Percentiles rank a stretch among this genome's conserved stretches.
These are phyloP conservation scores for Capra hircus DNA, from an alignment of 2,113 vertebrate species.

Conservation along the genomic window DNA sequence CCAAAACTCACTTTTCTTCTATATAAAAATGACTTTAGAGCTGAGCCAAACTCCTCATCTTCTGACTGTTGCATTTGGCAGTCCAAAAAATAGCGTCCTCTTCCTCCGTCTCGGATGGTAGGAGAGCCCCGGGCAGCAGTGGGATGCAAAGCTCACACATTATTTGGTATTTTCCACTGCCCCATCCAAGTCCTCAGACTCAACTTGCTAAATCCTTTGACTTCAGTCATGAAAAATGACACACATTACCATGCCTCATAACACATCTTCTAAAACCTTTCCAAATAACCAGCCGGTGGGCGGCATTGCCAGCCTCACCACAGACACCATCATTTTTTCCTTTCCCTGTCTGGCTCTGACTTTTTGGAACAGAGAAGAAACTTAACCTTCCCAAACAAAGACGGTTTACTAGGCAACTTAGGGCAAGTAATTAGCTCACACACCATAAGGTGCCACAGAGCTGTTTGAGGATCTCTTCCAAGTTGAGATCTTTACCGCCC, in stretches of 20 bases:
- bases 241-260: constrained; percentile 66
- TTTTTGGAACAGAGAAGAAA: constrained; percentile 67
- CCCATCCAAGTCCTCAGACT: constrained; percentile 47
- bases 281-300: constrained; percentile 56
- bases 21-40: constrained; percentile 42
- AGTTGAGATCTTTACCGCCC: neutral
- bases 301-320: constrained; percentile 40
- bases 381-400: constrained; percentile 71
- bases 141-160: neutral
- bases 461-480: constrained; percentile 40
- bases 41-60: constrained; percentile 69
- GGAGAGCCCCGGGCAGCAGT: neutral
- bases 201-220: constrained; percentile 73
- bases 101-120: neutral
- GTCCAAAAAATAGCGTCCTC: neutral
- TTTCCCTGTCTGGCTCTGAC: constrained; percentile 73
- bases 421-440: constrained; percentile 76
- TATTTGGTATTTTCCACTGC: constrained; percentile 65
- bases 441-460: constrained; percentile 26
- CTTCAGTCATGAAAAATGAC: constrained; percentile 68
- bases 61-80: constrained; percentile 69
- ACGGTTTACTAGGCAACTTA: constrained; percentile 76
- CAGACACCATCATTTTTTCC: constrained; percentile 74
- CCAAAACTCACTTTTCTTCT: neutral
- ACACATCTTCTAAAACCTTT: constrained; percentile 72